Evolutionary conservation across 64 coral and sea anemone species (phyloP).

Genomic region (Actinia equina): DNA sequence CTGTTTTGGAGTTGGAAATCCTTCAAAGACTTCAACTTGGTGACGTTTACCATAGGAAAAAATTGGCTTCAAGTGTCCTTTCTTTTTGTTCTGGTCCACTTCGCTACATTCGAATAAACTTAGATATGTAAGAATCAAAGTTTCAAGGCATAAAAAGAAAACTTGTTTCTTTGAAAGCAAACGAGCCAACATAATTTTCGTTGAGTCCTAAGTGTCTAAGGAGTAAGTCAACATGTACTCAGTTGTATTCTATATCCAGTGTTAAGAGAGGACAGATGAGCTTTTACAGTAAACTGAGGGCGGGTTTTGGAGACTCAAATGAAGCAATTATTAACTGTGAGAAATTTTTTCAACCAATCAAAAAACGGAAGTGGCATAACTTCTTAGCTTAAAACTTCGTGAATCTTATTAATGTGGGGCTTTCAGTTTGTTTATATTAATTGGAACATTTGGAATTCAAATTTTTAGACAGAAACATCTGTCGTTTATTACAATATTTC

Average conservation of each 20-base stretch:
- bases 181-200: neutral
- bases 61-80: constrained; percentile 72
- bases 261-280: neutral
- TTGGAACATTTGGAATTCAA: too few species aligned
- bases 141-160: neutral
- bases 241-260: too few species aligned
- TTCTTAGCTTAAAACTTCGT: neutral
- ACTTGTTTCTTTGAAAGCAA: neutral
- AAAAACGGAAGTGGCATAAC: neutral
- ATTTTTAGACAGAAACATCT: too few species aligned
- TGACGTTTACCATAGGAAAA: constrained; percentile 36
- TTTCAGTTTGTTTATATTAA: neutral
- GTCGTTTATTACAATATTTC: neutral
- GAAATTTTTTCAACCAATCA: too few species aligned
- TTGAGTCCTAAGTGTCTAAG: neutral
- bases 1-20: constrained; percentile 49
- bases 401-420: neutral
- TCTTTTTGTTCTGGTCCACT: neutral
- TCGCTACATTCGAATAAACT: neutral
- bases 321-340: neutral
- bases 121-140: neutral
- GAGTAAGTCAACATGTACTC: too few species aligned
- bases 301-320: neutral
- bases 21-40: constrained; percentile 32
- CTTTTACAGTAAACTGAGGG: neutral